These are phyloP conservation scores for Notothenia rossii DNA, from an alignment of 2,113 vertebrate species.

Conservation along the genomic window DNA sequence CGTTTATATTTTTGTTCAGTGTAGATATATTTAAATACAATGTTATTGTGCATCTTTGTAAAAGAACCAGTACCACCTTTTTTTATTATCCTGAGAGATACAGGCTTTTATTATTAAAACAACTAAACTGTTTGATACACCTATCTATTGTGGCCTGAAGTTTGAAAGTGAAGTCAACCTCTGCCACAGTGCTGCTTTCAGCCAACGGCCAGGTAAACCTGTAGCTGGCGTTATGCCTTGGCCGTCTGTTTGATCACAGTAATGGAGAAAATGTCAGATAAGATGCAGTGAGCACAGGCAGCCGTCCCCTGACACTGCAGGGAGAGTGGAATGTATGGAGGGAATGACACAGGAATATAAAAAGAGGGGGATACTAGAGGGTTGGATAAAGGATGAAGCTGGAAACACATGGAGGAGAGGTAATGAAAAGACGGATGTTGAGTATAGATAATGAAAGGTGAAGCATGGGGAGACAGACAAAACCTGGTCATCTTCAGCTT, in stretches of 20 bases:
- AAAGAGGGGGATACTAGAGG: not conserved
- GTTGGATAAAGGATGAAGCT: slow-evolving; percentile 13
- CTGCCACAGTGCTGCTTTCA: not conserved
- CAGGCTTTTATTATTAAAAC: not conserved
- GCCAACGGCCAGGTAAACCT: slow-evolving; percentile 2
- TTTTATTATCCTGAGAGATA: not conserved
- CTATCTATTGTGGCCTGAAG: not conserved
- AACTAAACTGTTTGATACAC: not conserved
- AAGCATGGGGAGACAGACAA: not conserved
- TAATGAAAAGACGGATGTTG: slow-evolving; percentile 12
- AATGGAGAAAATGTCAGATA: slow-evolving; percentile 57
- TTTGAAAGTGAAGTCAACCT: slow-evolving; percentile 25
- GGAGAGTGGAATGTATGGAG: not conserved
- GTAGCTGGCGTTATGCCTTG: slow-evolving; percentile 31
- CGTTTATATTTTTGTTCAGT: too few species aligned
- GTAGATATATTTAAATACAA: too few species aligned
- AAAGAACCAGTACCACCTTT: too few species aligned
- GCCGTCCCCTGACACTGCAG: slow-evolving; percentile 12
- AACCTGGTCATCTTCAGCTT: not conserved
- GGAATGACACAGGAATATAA: slow-evolving; percentile 13
- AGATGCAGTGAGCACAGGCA: slow-evolving; percentile 36
- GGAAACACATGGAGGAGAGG: slow-evolving; percentile 3
- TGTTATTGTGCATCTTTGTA: not conserved
- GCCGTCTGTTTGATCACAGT: slow-evolving; percentile 46
- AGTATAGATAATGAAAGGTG: not conserved